Conservation (phyloP, 2,888 invertebrate species). For the Cataglyphis albicans region DNA sequence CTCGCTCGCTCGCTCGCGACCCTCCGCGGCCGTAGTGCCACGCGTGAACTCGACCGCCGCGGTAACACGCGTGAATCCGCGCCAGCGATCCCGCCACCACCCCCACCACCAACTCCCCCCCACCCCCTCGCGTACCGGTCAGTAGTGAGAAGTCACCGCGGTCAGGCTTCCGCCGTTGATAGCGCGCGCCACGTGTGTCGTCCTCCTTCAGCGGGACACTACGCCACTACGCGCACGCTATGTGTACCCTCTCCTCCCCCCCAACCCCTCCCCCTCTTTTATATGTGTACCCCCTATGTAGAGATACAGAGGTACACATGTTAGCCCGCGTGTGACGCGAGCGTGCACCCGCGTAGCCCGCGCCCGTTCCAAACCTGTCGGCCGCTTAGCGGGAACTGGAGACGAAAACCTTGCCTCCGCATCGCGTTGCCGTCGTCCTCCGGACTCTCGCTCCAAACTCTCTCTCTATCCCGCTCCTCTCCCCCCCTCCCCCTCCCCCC, state of each 20-base stretch:
- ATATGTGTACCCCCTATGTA: conserved; percentile 8
- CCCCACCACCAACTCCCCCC: background rate
- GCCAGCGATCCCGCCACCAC: conserved; percentile 57
- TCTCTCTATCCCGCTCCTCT: conserved; percentile 62
- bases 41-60: conserved; percentile 74
- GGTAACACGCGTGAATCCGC: conserved; percentile 71
- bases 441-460: conserved; percentile 77
- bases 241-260: conserved; percentile 27
- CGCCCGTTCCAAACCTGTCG: conserved; percentile 82
- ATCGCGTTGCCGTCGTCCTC: conserved; percentile 72
- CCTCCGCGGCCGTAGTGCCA: conserved; percentile 71
- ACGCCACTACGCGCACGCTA: conserved; percentile 69
- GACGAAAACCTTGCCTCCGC: conserved; percentile 78
- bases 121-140: conserved; percentile 60
- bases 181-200: conserved; percentile 69
- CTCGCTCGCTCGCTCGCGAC: conserved; percentile 66
- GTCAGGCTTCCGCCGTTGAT: conserved; percentile 40
- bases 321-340: conserved; percentile 68
- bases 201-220: conserved; percentile 55
- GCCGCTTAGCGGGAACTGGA: conserved; percentile 85
- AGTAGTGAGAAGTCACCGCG: conserved; percentile 42
- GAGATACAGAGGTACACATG: conserved; percentile 58
- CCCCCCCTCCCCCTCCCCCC: background rate
- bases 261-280: background rate
- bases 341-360: conserved; percentile 65